Percentiles rank a stretch among this genome's conserved stretches.
phyloP scores from a whole-genome alignment of 2,797 vertebrate species.

The Sternarchorhynchus goeldii region DNA sequence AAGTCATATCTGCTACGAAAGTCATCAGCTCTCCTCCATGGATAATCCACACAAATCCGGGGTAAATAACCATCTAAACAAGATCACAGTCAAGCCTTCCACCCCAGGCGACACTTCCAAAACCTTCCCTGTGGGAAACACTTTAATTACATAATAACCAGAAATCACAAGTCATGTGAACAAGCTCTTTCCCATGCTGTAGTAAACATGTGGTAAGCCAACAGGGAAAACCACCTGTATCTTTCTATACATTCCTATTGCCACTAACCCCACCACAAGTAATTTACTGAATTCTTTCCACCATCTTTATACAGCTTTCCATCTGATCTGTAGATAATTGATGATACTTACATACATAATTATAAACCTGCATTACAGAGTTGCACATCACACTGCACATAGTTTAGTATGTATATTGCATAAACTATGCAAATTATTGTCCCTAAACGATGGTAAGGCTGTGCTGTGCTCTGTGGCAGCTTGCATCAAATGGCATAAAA shows the following conservation, averaged over 20 bases:
- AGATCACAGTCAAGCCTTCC: background rate
- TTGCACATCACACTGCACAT: background rate
- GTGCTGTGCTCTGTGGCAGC: background rate
- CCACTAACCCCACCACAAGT: no score
- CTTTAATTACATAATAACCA: background rate
- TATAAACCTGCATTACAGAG: background rate
- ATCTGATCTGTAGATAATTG: no score
- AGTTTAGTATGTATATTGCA: background rate
- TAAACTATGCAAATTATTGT: background rate
- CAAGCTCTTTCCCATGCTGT: background rate
- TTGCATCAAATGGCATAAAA: conserved; percentile 8
- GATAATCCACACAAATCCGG: background rate
- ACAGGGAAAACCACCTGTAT: background rate
- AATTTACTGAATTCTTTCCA: no score
- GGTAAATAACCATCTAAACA: conserved; percentile 16
- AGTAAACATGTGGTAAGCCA: background rate
- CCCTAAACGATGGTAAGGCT: background rate
- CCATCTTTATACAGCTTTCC: no score
- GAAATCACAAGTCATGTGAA: background rate
- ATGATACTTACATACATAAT: background rate
- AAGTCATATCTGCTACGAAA: conserved; percentile 19
- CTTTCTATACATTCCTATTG: background rate
- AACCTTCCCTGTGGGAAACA: background rate
- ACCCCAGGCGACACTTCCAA: background rate
- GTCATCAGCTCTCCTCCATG: conserved; percentile 5